phyloP scores from a whole-genome alignment of 2,888 invertebrate genomes.

The Leucophenga montana region DNA sequence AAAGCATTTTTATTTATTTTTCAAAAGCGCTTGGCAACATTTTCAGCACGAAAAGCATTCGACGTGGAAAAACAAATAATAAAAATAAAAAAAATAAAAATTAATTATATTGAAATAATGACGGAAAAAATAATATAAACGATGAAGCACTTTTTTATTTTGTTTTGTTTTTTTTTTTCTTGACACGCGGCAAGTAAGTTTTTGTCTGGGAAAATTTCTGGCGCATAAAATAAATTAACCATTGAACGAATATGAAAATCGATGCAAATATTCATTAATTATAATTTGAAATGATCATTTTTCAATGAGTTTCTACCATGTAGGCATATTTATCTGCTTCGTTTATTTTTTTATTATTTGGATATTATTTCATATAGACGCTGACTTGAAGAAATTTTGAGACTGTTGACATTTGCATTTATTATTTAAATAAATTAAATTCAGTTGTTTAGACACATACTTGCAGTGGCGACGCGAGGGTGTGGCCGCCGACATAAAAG shows the following conservation, averaged over 20 bases:
- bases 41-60: background rate
- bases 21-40: slow-evolving; percentile 6
- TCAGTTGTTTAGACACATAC: background rate
- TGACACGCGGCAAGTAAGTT: slow-evolving; percentile 8
- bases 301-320: too few relatives aligned
- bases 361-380: background rate
- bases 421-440: background rate
- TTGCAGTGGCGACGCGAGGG: too few relatives aligned
- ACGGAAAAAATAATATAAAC: slow-evolving; percentile 19
- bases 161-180: background rate
- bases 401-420: background rate
- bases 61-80: background rate
- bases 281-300: too few relatives aligned
- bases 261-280: too few relatives aligned
- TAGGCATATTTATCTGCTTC: too few relatives aligned
- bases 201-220: slow-evolving; percentile 13
- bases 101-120: slow-evolving; percentile 6
- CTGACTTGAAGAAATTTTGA: slow-evolving; percentile 6
- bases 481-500: too few relatives aligned
- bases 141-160: background rate
- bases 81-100: background rate
- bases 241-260: too few relatives aligned
- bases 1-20: slow-evolving; percentile 5
- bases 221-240: background rate
- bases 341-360: background rate